phyloP scores from a whole-genome alignment of 2,797 vertebrate genomes.

The Spizella passerina region DNA sequence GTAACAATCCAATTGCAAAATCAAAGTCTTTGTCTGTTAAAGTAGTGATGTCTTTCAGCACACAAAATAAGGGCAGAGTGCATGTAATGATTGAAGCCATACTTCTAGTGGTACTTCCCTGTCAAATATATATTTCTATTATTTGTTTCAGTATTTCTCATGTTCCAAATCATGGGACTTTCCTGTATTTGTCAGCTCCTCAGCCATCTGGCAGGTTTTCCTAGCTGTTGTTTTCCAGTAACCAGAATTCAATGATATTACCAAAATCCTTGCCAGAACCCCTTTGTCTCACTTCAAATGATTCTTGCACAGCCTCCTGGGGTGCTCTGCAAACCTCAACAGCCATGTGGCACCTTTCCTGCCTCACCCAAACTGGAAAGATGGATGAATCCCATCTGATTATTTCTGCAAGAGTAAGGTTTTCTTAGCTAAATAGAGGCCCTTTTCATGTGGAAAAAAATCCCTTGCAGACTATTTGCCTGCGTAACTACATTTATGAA shows the following conservation, averaged over 20 bases:
- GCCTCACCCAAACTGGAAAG: background rate
- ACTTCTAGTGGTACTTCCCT: background rate
- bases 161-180: background rate
- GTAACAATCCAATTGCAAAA: slow-evolving; percentile 3
- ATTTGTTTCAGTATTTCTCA: background rate
- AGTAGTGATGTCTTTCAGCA: background rate
- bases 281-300: background rate
- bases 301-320: background rate
- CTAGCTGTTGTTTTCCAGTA: background rate
- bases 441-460: background rate
- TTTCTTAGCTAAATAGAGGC: slow-evolving; percentile 10
- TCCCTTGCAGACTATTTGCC: background rate
- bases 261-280: background rate
- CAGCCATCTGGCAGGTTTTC: background rate
- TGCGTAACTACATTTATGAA: background rate
- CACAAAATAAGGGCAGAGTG: background rate
- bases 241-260: background rate
- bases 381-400: background rate
- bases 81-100: background rate
- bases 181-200: background rate
- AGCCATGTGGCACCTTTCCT: background rate
- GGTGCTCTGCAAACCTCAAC: background rate
- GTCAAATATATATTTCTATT: background rate
- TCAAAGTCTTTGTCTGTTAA: background rate
- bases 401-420: background rate